A percentile compares a stretch with the other conserved stretches of the same genome.
Evolutionary conservation across 2,888 invertebrate species (phyloP).

Genomic region (Craniophora ligustri): DNA sequence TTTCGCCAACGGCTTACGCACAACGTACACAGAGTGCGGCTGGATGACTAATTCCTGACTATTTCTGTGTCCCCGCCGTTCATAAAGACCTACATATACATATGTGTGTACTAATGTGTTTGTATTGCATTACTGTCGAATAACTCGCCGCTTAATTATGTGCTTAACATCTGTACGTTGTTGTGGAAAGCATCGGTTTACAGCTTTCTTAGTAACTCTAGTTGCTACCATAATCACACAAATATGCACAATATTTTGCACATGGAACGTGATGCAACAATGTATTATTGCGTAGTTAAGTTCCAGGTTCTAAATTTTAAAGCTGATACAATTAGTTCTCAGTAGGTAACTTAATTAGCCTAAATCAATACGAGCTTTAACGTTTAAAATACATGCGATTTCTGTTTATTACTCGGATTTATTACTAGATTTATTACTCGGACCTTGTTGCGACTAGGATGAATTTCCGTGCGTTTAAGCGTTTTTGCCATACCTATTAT

Average conservation of each 20-base stretch:
- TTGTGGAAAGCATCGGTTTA: slow-evolving; percentile 27
- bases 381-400: no score
- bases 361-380: no score
- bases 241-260: not conserved
- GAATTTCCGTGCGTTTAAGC: no score
- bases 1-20: slow-evolving; percentile 26
- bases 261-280: not conserved
- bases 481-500: no score
- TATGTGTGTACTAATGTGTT: slow-evolving; percentile 37
- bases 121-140: slow-evolving; percentile 43
- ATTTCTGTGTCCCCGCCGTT: slow-evolving; percentile 66
- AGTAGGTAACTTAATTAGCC: no score
- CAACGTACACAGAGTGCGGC: slow-evolving; percentile 29
- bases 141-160: slow-evolving; percentile 43
- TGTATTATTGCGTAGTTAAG: not conserved
- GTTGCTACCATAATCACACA: not conserved
- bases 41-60: slow-evolving; percentile 73
- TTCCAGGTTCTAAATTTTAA: not conserved
- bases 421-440: no score
- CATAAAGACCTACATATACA: slow-evolving; percentile 37
- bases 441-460: no score
- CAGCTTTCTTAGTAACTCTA: slow-evolving; percentile 13
- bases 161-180: slow-evolving; percentile 35
- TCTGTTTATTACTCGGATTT: no score
- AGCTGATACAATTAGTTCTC: no score